Evolutionary conservation across 2,113 vertebrate genomes (phyloP).

Genomic region (Cryptomyrus ogoouensis): DNA sequence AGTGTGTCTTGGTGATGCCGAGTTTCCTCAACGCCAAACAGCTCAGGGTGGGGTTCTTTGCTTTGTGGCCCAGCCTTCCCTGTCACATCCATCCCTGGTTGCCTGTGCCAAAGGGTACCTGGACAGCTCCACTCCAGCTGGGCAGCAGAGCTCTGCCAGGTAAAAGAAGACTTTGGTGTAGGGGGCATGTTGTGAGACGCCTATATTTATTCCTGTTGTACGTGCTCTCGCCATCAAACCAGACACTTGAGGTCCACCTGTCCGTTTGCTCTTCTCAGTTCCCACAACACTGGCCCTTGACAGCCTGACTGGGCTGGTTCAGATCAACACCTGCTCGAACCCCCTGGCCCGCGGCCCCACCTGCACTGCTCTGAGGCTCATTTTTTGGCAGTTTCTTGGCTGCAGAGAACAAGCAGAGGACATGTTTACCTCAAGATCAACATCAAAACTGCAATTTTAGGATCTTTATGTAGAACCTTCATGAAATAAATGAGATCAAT

Average conservation of each 20-base stretch:
- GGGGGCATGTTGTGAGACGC: not conserved
- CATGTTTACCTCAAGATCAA: not conserved
- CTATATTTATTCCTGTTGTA: not conserved
- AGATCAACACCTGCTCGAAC: constrained; percentile 63
- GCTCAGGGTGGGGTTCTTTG: not conserved
- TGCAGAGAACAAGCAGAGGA: constrained; percentile 31
- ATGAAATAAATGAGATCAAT: not conserved
- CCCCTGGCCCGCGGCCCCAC: constrained; percentile 45
- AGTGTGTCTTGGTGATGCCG: not conserved
- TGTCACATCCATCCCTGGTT: not conserved
- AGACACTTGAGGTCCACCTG: not conserved
- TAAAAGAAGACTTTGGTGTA: not conserved
- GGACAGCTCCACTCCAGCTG: not conserved
- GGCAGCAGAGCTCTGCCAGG: not conserved
- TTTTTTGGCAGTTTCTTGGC: constrained; percentile 79
- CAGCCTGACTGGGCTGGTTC: constrained; percentile 68
- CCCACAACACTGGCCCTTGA: constrained; percentile 72
- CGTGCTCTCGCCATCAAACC: not conserved
- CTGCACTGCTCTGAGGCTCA: constrained; percentile 63
- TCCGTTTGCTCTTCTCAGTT: constrained; percentile 47
- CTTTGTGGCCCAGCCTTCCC: not conserved
- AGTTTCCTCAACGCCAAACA: not conserved
- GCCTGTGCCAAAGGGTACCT: not conserved
- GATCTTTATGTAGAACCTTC: not conserved
- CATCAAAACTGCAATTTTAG: not conserved